Evolutionary conservation across 2,797 vertebrate species (phyloP).

Genomic region (Crocodylus rhombifer): DNA sequence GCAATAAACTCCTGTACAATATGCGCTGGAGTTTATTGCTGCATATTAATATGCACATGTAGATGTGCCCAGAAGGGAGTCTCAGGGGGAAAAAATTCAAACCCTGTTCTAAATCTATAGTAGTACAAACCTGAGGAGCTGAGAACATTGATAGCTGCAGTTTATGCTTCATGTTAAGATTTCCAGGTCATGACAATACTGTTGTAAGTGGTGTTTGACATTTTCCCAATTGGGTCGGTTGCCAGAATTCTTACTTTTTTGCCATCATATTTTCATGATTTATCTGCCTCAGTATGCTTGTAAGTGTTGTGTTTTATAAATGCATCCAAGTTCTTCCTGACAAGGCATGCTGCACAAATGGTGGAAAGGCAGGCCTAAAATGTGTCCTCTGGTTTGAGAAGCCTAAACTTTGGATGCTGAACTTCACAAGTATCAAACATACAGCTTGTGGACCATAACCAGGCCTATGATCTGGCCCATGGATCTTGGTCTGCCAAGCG

Average conservation of each 20-base stretch:
- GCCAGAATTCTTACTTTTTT: neutral
- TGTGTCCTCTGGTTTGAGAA: neutral
- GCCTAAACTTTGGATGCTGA: neutral
- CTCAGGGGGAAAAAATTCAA: neutral
- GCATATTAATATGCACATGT: too few species aligned
- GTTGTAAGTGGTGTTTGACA: neutral
- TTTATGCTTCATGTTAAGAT: neutral
- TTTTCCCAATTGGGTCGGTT: neutral
- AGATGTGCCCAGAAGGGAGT: neutral
- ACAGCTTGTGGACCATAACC: too few species aligned
- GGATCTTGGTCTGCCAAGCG: too few species aligned
- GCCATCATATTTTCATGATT: neutral
- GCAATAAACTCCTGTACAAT: too few species aligned
- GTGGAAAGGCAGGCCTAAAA: neutral
- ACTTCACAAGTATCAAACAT: neutral
- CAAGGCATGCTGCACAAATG: neutral
- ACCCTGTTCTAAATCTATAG: neutral
- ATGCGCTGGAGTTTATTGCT: too few species aligned
- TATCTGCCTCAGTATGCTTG: neutral
- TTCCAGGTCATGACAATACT: neutral
- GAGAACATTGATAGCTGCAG: neutral
- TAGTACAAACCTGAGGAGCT: neutral
- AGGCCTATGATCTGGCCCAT: too few species aligned
- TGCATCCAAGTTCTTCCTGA: neutral
- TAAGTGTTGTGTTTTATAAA: neutral